phyloP scores from a whole-genome alignment of 2,888 invertebrate genomes.

The Eumacrocentrus americanus region DNA sequence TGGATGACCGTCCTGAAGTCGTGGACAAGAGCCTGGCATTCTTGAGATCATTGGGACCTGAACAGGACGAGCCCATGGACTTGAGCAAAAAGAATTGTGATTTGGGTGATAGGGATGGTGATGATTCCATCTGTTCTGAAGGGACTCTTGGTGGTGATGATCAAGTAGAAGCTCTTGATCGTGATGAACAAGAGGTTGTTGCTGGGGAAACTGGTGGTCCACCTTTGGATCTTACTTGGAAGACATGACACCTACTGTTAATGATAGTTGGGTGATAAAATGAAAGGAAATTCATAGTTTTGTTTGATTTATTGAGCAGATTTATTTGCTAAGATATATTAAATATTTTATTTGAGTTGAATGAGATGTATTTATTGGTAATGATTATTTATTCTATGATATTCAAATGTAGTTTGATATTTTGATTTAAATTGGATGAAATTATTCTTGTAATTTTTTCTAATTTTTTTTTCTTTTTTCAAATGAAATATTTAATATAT shows the following conservation, averaged over 20 bases:
- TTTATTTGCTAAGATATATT: no score
- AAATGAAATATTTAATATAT: neutral
- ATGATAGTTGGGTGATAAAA: neutral
- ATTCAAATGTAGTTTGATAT: neutral
- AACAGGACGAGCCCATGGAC: constrained; percentile 82
- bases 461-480: neutral
- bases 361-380: neutral
- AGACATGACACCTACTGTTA: constrained; percentile 48
- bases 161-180: constrained; percentile 34
- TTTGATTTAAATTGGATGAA: neutral
- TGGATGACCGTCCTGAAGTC: constrained; percentile 9
- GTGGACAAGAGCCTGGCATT: constrained; percentile 54
- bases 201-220: constrained; percentile 48
- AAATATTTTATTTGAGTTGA: neutral
- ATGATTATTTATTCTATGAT: neutral
- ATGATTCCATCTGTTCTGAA: constrained; percentile 15
- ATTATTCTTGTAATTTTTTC: neutral
- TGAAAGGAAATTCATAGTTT: neutral
- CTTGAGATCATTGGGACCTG: constrained; percentile 58
- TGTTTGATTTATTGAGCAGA: neutral
- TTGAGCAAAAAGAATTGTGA: constrained; percentile 71
- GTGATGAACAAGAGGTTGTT: constrained; percentile 40
- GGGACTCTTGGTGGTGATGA: constrained; percentile 29
- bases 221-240: constrained; percentile 55
- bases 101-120: constrained; percentile 14